Percentiles rank a stretch among this genome's conserved stretches.
Evolutionary conservation across 2,888 invertebrate species (phyloP).

Genomic region (Dysmachus trigonus): DNA sequence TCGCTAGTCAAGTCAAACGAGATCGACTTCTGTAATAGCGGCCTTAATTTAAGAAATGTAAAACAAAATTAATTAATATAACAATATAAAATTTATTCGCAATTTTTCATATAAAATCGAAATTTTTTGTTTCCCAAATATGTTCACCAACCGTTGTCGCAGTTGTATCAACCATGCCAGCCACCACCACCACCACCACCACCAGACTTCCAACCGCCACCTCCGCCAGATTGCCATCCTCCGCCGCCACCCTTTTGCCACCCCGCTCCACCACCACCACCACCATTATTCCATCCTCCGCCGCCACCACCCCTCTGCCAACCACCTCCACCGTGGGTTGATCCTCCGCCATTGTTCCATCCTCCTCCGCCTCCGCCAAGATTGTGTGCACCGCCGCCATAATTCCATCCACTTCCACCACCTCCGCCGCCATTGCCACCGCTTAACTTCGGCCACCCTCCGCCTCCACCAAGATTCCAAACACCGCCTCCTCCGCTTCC

Average conservation of each 20-base stretch:
- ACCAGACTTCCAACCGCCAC: slow-evolving; percentile 39
- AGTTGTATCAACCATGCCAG: not conserved
- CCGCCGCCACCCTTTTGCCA: slow-evolving; percentile 54
- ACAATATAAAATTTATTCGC: not conserved
- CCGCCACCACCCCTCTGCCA: slow-evolving; percentile 55
- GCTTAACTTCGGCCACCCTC: slow-evolving; percentile 57
- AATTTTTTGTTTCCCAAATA: not conserved
- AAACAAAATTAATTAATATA: not conserved
- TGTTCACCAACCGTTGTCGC: not conserved
- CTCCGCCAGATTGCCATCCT: slow-evolving; percentile 45
- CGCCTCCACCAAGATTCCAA: slow-evolving; percentile 16
- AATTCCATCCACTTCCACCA: slow-evolving; percentile 40
- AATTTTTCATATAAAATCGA: not conserved
- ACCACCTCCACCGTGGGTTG: slow-evolving; percentile 46
- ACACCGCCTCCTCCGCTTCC: slow-evolving; percentile 38
- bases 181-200: not conserved
- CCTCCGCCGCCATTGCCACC: slow-evolving; percentile 55
- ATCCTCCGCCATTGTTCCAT: slow-evolving; percentile 58
- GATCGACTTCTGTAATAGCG: too few relatives aligned
- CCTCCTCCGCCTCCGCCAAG: slow-evolving; percentile 46
- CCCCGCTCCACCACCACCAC: slow-evolving; percentile 70
- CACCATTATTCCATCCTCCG: slow-evolving; percentile 57
- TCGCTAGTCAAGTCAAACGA: too few relatives aligned
- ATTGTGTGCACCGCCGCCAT: slow-evolving; percentile 19
- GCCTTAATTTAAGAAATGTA: too few relatives aligned